Conservation (phyloP, 1,140 invertebrate species). For the Scylla paramamosain region DNA sequence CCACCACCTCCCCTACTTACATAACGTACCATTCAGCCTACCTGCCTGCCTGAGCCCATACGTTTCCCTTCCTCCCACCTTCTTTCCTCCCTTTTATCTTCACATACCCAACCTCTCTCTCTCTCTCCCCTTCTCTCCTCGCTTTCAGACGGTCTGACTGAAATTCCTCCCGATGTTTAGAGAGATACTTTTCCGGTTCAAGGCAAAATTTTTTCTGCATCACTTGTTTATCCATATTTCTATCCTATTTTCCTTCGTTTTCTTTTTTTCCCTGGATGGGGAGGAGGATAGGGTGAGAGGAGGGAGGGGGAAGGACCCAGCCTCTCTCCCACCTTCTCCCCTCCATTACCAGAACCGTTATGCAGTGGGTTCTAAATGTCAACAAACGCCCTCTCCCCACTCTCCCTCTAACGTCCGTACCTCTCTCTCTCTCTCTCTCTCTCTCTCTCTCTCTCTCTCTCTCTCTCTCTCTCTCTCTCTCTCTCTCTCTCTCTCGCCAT, state of each 20-base stretch:
- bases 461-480: neutral
- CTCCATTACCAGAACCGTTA: neutral
- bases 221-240: neutral
- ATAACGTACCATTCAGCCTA: neutral
- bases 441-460: constrained; percentile 1
- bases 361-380: constrained; percentile 2
- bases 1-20: neutral
- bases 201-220: neutral
- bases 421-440: constrained; percentile 6
- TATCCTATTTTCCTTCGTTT: neutral
- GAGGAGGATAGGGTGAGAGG: neutral
- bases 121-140: neutral
- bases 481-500: no score
- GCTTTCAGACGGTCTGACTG: neutral
- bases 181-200: neutral
- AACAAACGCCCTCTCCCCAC: neutral
- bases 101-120: no score
- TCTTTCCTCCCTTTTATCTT: neutral
- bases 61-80: neutral
- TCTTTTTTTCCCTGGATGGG: neutral
- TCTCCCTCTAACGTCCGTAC: no score
- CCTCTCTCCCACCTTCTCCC: neutral
- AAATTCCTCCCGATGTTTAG: neutral
- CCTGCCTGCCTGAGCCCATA: neutral
- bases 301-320: neutral